phyloP scores from a whole-genome alignment of 2,797 vertebrate genomes.

The Microhierax caerulescens region DNA sequence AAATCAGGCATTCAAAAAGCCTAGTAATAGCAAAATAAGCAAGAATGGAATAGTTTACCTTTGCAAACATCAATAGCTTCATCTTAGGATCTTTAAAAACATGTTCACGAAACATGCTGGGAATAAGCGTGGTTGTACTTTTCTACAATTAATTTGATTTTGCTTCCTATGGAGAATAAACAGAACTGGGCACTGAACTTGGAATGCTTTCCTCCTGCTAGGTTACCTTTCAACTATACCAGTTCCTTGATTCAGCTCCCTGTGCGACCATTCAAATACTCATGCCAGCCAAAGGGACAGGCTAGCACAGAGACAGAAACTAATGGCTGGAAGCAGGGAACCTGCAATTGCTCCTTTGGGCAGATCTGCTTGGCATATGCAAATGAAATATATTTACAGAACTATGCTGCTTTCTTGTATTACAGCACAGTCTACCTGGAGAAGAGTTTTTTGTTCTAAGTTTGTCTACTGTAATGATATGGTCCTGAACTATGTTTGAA shows the following conservation, averaged over 20 bases:
- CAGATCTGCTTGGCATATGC: neutral
- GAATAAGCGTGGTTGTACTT: neutral
- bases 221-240: neutral
- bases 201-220: neutral
- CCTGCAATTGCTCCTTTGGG: neutral
- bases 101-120: neutral
- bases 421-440: neutral
- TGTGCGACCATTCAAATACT: neutral
- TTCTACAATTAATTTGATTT: neutral
- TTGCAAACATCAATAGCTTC: neutral
- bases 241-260: neutral
- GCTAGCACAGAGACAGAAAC: neutral
- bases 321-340: neutral
- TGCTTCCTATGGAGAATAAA: neutral
- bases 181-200: neutral
- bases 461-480: neutral
- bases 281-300: neutral
- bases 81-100: neutral
- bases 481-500: neutral
- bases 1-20: neutral
- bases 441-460: neutral
- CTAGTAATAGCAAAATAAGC: neutral
- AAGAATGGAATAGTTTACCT: neutral
- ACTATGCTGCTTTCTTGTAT: neutral
- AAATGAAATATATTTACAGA: neutral